Evolutionary conservation across 53 echinoderm and acorn worm genomes (phyloP), one percentile per base, ranked within the genome.

Genomic region (Apostichopus leukothele): DNA sequence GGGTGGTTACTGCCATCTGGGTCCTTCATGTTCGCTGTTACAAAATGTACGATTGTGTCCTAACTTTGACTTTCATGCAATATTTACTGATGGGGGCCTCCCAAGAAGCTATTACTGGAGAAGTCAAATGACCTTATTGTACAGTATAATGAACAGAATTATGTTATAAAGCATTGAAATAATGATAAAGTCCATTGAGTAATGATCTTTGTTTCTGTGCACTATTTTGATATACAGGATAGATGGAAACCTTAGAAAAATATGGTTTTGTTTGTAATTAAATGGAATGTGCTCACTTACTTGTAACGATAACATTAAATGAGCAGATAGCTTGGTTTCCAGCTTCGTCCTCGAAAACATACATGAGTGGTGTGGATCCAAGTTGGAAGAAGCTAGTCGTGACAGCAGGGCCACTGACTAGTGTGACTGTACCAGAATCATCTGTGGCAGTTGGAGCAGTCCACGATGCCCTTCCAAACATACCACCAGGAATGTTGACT

Each of bases 321-420:
- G 76, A 86, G 54, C 95, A 95, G 5, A 76, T 90, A 27, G 93
- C 93, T 68, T 91, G 87, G 88, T 95, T 95, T 55, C 92, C 92
- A 9, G 92, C 87, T 51, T 52, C 83, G 75, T 95, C 95, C 1
- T 88, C 90, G 67, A 95, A 95, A 87, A 93, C 88, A 52, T 95
- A 95, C 0, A 87, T 92, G 14, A 95, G 89, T 0, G 90, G 74
- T 2, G 93, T 93, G 52, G 67, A 81, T 16, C 95, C 95, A 12
- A 93, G 80, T n/a, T 68, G 51, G 88, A 95, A 95, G 86, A 86
- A 86, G 14, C 86, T 67, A 51, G 86, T 51, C 55, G 73, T 68
- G 76, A 79, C 20, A n/a, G 93, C 93, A 8, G 92, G 92, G 87
- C 88, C 90, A 75, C 88, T 92, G 87, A 90, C 25, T 51, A 88